Evolutionary conservation across 2,113 vertebrate species (phyloP), one percentile per base, ranked within the genome.

Genomic region (Bambusicola thoracicus): DNA sequence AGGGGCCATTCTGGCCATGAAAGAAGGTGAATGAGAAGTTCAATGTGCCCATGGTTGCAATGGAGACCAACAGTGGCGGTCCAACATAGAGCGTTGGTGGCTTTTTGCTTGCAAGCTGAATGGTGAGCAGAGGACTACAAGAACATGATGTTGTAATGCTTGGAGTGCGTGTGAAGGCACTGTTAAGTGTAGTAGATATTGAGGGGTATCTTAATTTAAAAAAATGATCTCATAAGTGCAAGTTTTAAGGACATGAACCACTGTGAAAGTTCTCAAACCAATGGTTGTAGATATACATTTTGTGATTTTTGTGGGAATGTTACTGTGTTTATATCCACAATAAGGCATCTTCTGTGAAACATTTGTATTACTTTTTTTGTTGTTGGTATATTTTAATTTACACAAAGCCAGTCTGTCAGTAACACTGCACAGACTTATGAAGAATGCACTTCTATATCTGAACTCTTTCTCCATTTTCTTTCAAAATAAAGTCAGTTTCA

Each of bases 381-480:
- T 53, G 32, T 27, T 8, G 25, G 11, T 69, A 49, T 38, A 0
- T 75, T 81, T 87, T 56, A 72, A 53, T 40, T 13, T 82, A 44
- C 46, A 8, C 10, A 27, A 21, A 72, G 2, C 3, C 24, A 34
- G 34, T 63, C 41, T 91, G 41, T 49, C 70, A 53, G 41, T 34
- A 80, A 38, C 59, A 69, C 38, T 32, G 27, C 7, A 34, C 34
- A 79, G 49, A 77, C 2, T 2, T 36, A 22, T 49, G 74, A 85
- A 82, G 86, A 92, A 91, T 49, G 22, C 11, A 46, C 32, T 73
- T 77, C 32, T 13, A n/a, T 55, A 80, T 7, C 59, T 85, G 44
- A 67, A 74, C 70, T 77, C 59, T 77, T 87, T 82, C 38, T 20
- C 29, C 22, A 5, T 91, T 89, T 87, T 63, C 34, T 89, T 43